Evolutionary conservation across 2,113 vertebrate species (phyloP).

Genomic region (Siniperca knerii): DNA sequence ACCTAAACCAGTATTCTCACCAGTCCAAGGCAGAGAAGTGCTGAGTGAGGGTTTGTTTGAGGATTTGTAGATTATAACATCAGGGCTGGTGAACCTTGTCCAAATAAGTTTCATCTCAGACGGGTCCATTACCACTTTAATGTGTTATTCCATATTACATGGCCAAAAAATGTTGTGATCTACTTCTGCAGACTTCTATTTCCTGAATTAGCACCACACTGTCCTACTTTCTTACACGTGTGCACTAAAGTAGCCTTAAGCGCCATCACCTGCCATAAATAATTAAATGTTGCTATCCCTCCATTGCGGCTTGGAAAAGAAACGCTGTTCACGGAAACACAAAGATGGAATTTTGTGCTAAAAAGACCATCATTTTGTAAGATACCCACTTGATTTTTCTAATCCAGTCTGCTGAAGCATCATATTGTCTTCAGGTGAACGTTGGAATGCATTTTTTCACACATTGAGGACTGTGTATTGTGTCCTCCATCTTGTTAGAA

Average conservation of each 20-base stretch:
- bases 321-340: neutral
- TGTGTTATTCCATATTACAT: too few species aligned
- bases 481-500: neutral
- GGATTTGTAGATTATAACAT: too few species aligned
- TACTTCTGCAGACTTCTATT: neutral
- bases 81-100: too few species aligned
- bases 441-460: neutral
- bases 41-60: neutral
- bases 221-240: slow-evolving; percentile 3
- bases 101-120: too few species aligned
- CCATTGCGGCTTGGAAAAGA: neutral
- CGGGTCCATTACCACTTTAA: too few species aligned
- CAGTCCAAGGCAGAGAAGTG: neutral
- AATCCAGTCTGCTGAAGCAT: neutral
- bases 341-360: neutral
- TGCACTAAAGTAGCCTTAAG: neutral
- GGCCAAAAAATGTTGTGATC: too few species aligned
- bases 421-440: neutral
- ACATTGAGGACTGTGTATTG: neutral
- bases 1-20: neutral
- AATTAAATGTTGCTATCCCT: neutral
- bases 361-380: neutral
- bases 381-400: too few species aligned
- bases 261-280: neutral
- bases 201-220: neutral